These are phyloP conservation scores for Coryphaenoides rupestris DNA, from an alignment of 2,113 vertebrate genomes.

Conservation along the genomic window DNA sequence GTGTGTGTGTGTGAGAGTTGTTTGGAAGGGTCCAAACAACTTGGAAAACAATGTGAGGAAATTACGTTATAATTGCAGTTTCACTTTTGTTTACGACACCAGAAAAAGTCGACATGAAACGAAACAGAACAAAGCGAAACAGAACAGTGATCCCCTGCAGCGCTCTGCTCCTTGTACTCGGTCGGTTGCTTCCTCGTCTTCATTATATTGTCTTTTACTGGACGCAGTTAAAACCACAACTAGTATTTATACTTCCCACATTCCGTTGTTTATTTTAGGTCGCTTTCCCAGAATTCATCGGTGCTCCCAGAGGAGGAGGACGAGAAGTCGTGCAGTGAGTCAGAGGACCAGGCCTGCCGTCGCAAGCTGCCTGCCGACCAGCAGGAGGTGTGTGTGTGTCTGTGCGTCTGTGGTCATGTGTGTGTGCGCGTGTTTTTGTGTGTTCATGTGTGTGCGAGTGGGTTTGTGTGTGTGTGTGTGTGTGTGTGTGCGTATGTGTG, in stretches of 20 bases:
- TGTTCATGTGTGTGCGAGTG: constrained; percentile 8
- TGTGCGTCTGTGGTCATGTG: constrained; percentile 15
- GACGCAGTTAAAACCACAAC: not conserved
- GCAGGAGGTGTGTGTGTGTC: constrained; percentile 73
- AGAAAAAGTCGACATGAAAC: too few relatives aligned
- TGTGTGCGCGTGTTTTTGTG: too few relatives aligned
- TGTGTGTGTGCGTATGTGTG: constrained; percentile 15
- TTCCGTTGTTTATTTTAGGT: constrained; percentile 66
- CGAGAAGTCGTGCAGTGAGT: constrained; percentile 87
- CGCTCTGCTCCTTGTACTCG: not conserved
- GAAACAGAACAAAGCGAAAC: too few relatives aligned
- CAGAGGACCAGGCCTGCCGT: constrained; percentile 73
- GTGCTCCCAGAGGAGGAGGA: constrained; percentile 89
- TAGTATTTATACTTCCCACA: not conserved
- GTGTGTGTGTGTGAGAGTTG: too few relatives aligned
- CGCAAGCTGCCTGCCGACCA: constrained; percentile 72
- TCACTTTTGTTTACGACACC: too few relatives aligned
- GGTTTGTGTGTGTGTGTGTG: constrained; percentile 3
- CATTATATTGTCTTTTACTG: not conserved
- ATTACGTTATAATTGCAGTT: too few relatives aligned
- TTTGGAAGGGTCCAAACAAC: too few relatives aligned
- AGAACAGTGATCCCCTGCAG: too few relatives aligned
- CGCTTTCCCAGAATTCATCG: constrained; percentile 90
- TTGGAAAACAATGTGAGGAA: too few relatives aligned
- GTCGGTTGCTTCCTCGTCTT: not conserved